phyloP scores from a whole-genome alignment of 30 jellyfish, hydroid and myxozoan species.

The Rhopilema esculentum region DNA sequence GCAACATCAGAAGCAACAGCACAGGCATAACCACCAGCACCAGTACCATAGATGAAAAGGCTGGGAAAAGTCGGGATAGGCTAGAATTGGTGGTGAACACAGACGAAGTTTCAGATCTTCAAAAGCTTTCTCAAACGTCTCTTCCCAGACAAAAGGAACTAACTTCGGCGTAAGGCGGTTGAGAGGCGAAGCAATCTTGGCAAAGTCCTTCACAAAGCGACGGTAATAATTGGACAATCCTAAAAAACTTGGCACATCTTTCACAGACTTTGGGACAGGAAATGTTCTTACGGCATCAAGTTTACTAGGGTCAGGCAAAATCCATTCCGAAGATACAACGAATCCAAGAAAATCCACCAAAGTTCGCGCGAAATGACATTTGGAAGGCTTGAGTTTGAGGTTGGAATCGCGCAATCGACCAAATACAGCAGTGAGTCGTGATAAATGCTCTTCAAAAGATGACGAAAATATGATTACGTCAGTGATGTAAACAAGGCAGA shows the following conservation, averaged over 20 bases:
- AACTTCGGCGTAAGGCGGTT: constrained; percentile 12
- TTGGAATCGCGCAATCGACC: constrained; percentile 66
- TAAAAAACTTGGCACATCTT: neutral
- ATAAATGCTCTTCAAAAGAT: constrained; percentile 44
- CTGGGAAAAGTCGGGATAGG: too few species aligned
- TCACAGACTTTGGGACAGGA: constrained; percentile 5
- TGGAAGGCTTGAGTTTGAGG: constrained; percentile 54
- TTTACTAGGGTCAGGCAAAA: constrained; percentile 56
- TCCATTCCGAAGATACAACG: constrained; percentile 67
- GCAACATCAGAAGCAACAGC: too few species aligned
- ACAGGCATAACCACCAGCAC: too few species aligned
- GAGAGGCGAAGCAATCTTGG: constrained; percentile 53
- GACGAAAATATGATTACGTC: constrained; percentile 48
- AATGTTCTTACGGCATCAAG: neutral
- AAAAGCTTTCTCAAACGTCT: constrained; percentile 18
- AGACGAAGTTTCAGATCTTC: constrained; percentile 7
- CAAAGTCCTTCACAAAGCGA: constrained; percentile 30
- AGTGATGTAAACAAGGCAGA: constrained; percentile 47
- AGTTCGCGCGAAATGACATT: constrained; percentile 57
- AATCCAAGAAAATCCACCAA: constrained; percentile 59
- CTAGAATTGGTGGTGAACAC: neutral
- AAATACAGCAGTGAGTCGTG: constrained; percentile 34
- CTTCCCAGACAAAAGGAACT: constrained; percentile 38
- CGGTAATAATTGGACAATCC: constrained; percentile 34
- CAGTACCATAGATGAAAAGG: too few species aligned